phyloP scores from a whole-genome alignment of 1,140 invertebrate species.

The Sitodiplosis mosellana region DNA sequence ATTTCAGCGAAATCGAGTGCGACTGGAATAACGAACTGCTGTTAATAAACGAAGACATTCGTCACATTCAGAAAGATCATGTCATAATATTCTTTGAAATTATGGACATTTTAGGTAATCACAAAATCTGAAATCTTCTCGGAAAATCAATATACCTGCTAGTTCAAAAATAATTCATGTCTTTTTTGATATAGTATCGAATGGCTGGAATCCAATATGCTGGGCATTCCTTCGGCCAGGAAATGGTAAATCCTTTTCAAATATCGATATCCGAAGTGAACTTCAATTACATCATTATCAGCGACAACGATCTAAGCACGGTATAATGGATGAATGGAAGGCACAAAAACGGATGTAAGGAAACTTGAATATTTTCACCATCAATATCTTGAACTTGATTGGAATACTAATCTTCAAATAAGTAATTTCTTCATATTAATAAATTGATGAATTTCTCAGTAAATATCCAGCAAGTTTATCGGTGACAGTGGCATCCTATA shows the following conservation, averaged over 20 bases:
- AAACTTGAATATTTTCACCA: no score
- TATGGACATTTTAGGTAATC: not conserved
- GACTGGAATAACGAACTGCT: not conserved
- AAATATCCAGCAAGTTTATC: no score
- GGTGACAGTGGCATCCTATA: no score
- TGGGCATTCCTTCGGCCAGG: not conserved
- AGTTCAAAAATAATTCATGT: no score
- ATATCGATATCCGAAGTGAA: not conserved
- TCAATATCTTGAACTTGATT: no score
- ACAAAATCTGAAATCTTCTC: no score
- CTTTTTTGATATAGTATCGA: not conserved
- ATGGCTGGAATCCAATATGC: not conserved
- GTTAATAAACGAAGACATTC: not conserved
- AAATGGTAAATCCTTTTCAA: not conserved
- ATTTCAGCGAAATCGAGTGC: not conserved
- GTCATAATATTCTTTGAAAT: not conserved
- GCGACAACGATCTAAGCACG: not conserved
- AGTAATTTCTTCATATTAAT: no score
- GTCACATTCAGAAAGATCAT: not conserved
- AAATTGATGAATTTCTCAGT: no score
- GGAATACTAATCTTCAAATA: no score
- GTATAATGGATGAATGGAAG: not conserved
- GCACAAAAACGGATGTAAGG: not conserved
- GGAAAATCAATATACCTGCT: no score
- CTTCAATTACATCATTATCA: not conserved